Conservation (phyloP, 1,140 invertebrate species). For the Zaprionus africanus region DNA sequence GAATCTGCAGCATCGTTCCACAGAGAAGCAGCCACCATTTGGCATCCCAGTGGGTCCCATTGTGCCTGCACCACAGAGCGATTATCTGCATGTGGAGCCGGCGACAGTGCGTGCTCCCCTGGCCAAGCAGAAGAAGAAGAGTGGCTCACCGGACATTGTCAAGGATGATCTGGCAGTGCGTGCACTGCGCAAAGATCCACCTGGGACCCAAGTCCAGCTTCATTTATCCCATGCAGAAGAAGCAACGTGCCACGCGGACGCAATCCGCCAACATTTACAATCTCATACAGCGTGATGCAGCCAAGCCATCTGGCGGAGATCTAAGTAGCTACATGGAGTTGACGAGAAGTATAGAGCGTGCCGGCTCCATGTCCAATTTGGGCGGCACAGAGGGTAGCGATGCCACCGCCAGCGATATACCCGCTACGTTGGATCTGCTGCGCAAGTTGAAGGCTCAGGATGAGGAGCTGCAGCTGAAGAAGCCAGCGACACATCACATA, state of each 20-base stretch:
- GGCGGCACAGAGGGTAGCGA: not conserved
- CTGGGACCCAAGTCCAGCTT: constrained; percentile 61
- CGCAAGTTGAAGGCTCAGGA: constrained; percentile 74
- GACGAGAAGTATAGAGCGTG: constrained; percentile 68
- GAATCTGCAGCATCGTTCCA: constrained; percentile 89
- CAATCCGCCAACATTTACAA: constrained; percentile 92
- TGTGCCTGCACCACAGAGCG: constrained; percentile 88
- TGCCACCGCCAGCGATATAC: constrained; percentile 55
- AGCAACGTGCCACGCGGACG: constrained; percentile 91
- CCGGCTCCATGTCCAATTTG: constrained; percentile 78
- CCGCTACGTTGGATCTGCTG: constrained; percentile 69
- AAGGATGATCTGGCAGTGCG: constrained; percentile 94
- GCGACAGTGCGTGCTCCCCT: constrained; percentile 62
- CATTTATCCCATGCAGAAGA: constrained; percentile 85
- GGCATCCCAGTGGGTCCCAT: constrained; percentile 94
- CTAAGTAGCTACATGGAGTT: constrained; percentile 76
- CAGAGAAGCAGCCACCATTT: constrained; percentile 94
- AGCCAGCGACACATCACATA: constrained; percentile 38
- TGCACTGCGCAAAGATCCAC: constrained; percentile 91
- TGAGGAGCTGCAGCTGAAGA: constrained; percentile 48
- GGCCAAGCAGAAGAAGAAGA: constrained; percentile 80
- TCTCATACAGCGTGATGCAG: constrained; percentile 87
- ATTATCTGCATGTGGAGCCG: constrained; percentile 92
- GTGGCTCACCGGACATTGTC: constrained; percentile 89
- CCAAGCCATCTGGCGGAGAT: constrained; percentile 82